Base-by-base conservation (phyloP, 2,797 vertebrate species). In the Zenarchopterus dispar region DNA sequence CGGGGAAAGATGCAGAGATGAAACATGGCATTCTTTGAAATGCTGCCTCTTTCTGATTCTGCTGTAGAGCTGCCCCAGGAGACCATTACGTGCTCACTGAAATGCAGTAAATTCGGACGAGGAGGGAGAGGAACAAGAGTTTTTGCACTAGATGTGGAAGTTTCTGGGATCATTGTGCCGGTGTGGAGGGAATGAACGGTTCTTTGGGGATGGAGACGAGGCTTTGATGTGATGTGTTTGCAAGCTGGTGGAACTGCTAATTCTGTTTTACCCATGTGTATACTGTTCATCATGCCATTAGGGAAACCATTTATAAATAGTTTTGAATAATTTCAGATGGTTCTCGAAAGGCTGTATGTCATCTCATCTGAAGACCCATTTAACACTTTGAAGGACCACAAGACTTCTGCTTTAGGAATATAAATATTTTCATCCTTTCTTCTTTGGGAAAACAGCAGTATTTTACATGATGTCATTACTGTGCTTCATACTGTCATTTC, bases 161-260 rank as follows among this genome's bases (percentile, higher is more conserved):
- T 81, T 75, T 63, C 43, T 22, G 41, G 54, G 55, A 71, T 76
- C 0, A 56, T 72, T 52, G 23, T 54, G 47, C 60, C 59, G 2
- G 13, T 17, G 50, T 6, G 3, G 47, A 62, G 39, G 26, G 33
- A 64, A 42, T 36, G 23, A 73, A 66, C 18, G 28, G 53, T 52
- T 77, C 80, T 80, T 82, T 43, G 47, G 66, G 58, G 67, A 56
- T 55, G 49, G 22, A 56, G 50, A 69, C 48, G 57, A 59, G 26
- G 28, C 73, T 88, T 86, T 88, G 73, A 76, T 83, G 80, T 73
- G 45, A 66, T 78, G 47, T 64, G 31, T 63, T 75, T 79, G 48
- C 50, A 77, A 77, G 72, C 66, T 46, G 46, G 67, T 53, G 44
- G 65, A 82, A 52, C 28, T 72, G 52, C 51, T 56, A 42, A 67